These are phyloP conservation scores for Pyrgus malvae DNA, from an alignment of 2,888 invertebrate genomes.

Conservation along the genomic window DNA sequence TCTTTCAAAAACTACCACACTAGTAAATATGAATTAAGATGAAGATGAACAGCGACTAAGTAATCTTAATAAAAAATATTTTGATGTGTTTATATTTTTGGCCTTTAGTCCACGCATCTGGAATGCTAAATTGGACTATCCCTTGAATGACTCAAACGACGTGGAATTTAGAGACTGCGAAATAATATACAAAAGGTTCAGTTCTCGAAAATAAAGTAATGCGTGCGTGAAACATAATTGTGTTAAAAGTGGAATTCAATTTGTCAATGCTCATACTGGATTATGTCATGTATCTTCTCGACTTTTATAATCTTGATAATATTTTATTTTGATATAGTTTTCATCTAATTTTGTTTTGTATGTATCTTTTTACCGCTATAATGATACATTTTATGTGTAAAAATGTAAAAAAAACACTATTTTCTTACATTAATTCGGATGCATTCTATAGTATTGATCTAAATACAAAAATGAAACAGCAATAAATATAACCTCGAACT, in stretches of 20 bases:
- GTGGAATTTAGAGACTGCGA: conserved; percentile 46
- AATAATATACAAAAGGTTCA: conserved; percentile 2
- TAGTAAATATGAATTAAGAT: too few relatives aligned
- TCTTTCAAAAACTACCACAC: too few relatives aligned
- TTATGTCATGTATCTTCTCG: too few relatives aligned
- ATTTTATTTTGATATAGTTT: background rate
- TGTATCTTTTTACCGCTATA: too few relatives aligned
- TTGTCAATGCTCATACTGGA: conserved; percentile 1
- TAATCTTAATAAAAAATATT: background rate
- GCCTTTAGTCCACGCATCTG: conserved; percentile 47
- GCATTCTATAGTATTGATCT: too few relatives aligned
- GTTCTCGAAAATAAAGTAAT: conserved; percentile 1
- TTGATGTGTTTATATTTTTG: conserved; percentile 13
- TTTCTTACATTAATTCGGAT: conserved; percentile 4
- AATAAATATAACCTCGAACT: too few relatives aligned
- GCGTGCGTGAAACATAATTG: background rate
- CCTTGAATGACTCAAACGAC: conserved; percentile 40
- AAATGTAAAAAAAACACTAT: too few relatives aligned
- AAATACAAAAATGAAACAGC: too few relatives aligned
- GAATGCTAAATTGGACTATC: conserved; percentile 56
- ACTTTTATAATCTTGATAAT: background rate
- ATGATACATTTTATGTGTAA: background rate
- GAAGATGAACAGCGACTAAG: too few relatives aligned
- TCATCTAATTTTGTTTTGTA: too few relatives aligned
- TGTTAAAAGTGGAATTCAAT: conserved; percentile 7